Conservation (phyloP, 2,797 vertebrate genomes). For the Phataginus tricuspis region DNA sequence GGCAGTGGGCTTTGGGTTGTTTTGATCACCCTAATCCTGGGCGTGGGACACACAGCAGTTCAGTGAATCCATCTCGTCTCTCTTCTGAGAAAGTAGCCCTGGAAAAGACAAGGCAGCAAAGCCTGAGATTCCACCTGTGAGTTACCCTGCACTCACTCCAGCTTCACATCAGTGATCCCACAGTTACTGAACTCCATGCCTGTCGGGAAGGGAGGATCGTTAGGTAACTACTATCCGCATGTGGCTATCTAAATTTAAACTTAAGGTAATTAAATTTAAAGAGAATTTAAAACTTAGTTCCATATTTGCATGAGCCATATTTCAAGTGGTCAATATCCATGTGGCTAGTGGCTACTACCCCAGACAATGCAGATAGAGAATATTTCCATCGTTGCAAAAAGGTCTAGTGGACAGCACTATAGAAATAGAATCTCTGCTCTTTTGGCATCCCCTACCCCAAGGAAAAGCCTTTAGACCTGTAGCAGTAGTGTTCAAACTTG, state of each 20-base stretch:
- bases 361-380: background rate
- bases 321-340: background rate
- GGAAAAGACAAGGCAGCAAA: background rate
- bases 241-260: background rate
- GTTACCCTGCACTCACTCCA: slow-evolving; percentile 39
- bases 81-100: background rate
- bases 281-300: slow-evolving; percentile 18
- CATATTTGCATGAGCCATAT: background rate
- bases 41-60: slow-evolving; percentile 23
- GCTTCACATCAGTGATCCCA: background rate
- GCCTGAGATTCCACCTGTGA: background rate
- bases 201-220: background rate
- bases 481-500: background rate
- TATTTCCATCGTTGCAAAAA: background rate
- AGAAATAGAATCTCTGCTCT: background rate
- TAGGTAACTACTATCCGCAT: background rate
- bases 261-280: background rate
- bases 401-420: background rate
- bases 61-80: background rate
- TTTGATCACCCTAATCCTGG: slow-evolving; percentile 63
- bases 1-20: background rate
- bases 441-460: background rate
- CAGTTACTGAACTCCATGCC: background rate
- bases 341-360: background rate
- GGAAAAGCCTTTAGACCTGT: background rate